Evolutionary conservation across 2,797 vertebrate species (phyloP).

Genomic region (Anniella stebbinsi): DNA sequence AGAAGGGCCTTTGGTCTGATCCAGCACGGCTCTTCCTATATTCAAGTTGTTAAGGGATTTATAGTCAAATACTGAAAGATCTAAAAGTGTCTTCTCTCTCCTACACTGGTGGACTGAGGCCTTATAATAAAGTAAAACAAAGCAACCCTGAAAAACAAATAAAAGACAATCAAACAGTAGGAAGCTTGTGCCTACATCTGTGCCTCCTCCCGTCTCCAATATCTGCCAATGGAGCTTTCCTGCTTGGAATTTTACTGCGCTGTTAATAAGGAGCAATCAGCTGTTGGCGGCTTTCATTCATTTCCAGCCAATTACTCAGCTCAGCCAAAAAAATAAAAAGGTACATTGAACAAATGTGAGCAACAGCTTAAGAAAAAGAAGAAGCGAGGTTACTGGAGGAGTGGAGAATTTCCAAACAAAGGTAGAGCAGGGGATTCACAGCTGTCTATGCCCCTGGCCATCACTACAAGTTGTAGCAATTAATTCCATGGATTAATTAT

Average conservation of each 20-base stretch:
- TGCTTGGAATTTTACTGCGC: conserved; percentile 6
- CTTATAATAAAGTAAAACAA: background rate
- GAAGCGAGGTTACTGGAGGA: background rate
- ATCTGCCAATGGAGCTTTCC: conserved; percentile 7
- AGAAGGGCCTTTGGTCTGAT: background rate
- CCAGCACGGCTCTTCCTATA: background rate
- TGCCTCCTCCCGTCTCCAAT: background rate
- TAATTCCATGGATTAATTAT: conserved; percentile 34
- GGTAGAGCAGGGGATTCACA: background rate
- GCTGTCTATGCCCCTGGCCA: conserved; percentile 12
- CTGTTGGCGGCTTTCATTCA: conserved; percentile 21
- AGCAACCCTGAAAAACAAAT: conserved; percentile 20
- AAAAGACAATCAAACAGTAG: conserved; percentile 8
- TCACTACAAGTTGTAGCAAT: conserved; percentile 2
- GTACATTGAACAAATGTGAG: conserved; percentile 6
- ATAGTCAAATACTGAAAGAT: conserved; percentile 9
- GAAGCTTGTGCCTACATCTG: conserved; percentile 4
- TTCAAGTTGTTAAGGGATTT: background rate
- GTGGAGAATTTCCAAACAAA: conserved; percentile 2
- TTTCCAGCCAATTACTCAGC: conserved; percentile 36
- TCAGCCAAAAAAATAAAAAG: background rate
- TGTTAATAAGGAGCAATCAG: conserved; percentile 38
- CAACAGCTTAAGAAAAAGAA: background rate
- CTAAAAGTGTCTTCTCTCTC: background rate
- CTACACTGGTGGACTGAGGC: background rate